Conservation (phyloP, 2,888 invertebrate genomes). For the Alentia gelatinosa region DNA sequence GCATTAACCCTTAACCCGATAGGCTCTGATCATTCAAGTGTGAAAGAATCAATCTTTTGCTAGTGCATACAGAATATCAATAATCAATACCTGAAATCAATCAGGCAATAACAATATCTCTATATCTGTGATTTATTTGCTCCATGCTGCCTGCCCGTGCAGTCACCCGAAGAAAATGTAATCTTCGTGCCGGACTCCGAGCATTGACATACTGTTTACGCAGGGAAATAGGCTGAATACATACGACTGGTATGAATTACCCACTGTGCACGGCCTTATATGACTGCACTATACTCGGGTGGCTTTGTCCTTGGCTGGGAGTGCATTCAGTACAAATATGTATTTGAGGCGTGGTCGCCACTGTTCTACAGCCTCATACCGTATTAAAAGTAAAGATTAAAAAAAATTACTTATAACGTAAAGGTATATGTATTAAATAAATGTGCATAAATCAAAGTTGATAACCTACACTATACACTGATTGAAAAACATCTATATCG, state of each 20-base stretch:
- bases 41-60: constrained; percentile 34
- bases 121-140: constrained; percentile 20
- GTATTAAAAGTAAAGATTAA: too few relatives aligned
- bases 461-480: too few relatives aligned
- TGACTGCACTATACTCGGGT: too few relatives aligned
- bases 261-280: too few relatives aligned
- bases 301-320: too few relatives aligned
- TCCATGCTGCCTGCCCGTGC: neutral
- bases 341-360: too few relatives aligned
- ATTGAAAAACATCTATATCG: too few relatives aligned
- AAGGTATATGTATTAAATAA: too few relatives aligned
- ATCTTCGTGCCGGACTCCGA: neutral
- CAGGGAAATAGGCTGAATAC: constrained; percentile 19
- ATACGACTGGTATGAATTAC: neutral
- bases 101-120: constrained; percentile 20
- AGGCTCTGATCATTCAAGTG: neutral
- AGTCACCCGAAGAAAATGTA: neutral
- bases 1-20: neutral
- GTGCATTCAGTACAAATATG: too few relatives aligned
- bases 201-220: constrained; percentile 29
- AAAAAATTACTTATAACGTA: too few relatives aligned
- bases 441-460: too few relatives aligned
- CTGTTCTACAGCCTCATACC: too few relatives aligned
- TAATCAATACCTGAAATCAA: constrained; percentile 23
- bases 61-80: neutral